Conservation (phyloP, 1,140 invertebrate species). For the Eumaeus atala region DNA sequence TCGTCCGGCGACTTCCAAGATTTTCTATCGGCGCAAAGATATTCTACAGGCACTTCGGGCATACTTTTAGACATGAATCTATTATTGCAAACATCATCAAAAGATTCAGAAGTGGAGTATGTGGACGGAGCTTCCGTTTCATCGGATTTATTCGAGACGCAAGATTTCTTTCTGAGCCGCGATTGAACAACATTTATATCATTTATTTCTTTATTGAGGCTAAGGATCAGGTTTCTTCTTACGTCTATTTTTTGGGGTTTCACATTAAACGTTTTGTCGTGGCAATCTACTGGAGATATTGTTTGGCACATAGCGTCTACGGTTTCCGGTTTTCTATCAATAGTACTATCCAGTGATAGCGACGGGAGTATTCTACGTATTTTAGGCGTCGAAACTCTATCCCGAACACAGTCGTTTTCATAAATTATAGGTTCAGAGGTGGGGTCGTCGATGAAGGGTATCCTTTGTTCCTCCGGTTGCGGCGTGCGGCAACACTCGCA, state of each 20-base stretch:
- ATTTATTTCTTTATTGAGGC: constrained; percentile 41
- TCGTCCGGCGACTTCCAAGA: constrained; percentile 79
- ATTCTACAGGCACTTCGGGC: constrained; percentile 28
- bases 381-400: constrained; percentile 51
- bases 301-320: constrained; percentile 61
- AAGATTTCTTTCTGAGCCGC: constrained; percentile 48
- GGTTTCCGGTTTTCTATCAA: constrained; percentile 47
- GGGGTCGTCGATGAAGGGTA: constrained; percentile 69
- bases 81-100: constrained; percentile 38
- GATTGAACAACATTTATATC: constrained; percentile 49
- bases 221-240: constrained; percentile 40
- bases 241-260: constrained; percentile 9
- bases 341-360: constrained; percentile 48
- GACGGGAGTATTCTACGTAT: constrained; percentile 57
- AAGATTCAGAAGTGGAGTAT: constrained; percentile 51
- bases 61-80: constrained; percentile 21
- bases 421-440: constrained; percentile 65
- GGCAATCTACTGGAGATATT: constrained; percentile 34
- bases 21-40: constrained; percentile 62
- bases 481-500: constrained; percentile 64
- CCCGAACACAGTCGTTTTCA: constrained; percentile 46
- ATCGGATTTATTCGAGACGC: constrained; percentile 53
- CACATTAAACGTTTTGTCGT: constrained; percentile 20
- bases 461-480: constrained; percentile 56
- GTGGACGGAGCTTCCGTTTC: constrained; percentile 50